These are phyloP conservation scores for Brachypodius melanocephalos DNA, from an alignment of 2,113 vertebrate species.

Conservation along the genomic window DNA sequence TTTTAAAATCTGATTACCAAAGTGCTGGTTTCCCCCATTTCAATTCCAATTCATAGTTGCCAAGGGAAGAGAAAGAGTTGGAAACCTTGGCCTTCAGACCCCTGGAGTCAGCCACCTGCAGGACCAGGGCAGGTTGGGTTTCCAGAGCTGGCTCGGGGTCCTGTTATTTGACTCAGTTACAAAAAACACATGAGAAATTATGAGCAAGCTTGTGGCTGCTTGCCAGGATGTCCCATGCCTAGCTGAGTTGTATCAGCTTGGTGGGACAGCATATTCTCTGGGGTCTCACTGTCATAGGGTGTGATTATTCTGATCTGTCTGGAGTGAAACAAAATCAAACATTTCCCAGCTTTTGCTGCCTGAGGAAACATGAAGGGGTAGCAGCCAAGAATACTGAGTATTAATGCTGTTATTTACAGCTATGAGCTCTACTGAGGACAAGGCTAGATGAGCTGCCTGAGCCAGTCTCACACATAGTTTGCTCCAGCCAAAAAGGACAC, in stretches of 20 bases:
- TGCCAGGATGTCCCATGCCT: not conserved
- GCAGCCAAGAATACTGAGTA: not conserved
- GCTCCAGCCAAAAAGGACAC: not conserved
- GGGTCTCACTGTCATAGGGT: not conserved
- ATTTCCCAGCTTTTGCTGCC: not conserved
- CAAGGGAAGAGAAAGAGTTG: not conserved
- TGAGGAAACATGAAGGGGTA: not conserved
- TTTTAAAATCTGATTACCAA: not conserved
- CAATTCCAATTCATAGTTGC: not conserved
- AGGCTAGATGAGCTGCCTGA: not conserved
- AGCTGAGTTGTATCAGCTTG: not conserved
- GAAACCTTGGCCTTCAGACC: not conserved
- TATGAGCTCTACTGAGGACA: not conserved
- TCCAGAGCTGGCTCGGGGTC: not conserved
- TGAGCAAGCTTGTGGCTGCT: not conserved
- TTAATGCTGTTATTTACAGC: not conserved
- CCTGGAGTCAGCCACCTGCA: not conserved
- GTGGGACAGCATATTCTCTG: not conserved
- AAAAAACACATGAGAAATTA: not conserved
- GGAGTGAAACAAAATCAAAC: not conserved
- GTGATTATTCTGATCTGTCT: not conserved
- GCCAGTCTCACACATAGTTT: not conserved
- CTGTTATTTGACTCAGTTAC: not conserved
- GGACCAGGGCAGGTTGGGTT: not conserved
- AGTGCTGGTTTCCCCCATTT: not conserved